phyloP scores from a whole-genome alignment of 2,888 invertebrate species.

The Trissoscelio sp. region DNA sequence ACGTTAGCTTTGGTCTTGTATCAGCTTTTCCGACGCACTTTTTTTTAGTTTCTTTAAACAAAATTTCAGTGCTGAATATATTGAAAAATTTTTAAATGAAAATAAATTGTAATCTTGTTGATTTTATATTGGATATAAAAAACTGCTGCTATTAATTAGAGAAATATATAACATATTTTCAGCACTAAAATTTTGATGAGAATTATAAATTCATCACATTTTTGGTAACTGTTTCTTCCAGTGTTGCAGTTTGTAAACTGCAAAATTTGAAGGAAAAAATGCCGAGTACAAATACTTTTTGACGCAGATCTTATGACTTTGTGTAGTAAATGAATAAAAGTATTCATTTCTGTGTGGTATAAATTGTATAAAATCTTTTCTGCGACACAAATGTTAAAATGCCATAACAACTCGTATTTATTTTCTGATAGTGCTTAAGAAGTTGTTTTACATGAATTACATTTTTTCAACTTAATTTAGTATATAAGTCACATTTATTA shows the following conservation, averaged over 20 bases:
- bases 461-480: no score
- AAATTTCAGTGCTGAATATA: neutral
- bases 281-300: neutral
- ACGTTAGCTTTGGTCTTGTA: conserved; percentile 42
- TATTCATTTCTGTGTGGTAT: conserved; percentile 4
- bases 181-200: neutral
- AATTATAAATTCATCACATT: neutral
- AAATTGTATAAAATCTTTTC: conserved; percentile 15
- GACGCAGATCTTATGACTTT: neutral
- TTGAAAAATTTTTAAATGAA: neutral
- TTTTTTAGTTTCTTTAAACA: neutral
- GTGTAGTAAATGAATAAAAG: conserved; percentile 13
- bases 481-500: no score
- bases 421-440: no score
- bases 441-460: no score
- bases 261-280: neutral
- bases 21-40: conserved; percentile 1
- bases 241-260: neutral
- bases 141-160: no score
- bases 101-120: no score
- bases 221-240: neutral
- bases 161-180: no score
- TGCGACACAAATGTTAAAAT: neutral
- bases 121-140: no score
- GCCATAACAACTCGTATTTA: neutral